Evolutionary conservation across 2,113 vertebrate species (phyloP), one percentile per base, ranked within the genome.

Genomic region (Dipodomys stephensi): DNA sequence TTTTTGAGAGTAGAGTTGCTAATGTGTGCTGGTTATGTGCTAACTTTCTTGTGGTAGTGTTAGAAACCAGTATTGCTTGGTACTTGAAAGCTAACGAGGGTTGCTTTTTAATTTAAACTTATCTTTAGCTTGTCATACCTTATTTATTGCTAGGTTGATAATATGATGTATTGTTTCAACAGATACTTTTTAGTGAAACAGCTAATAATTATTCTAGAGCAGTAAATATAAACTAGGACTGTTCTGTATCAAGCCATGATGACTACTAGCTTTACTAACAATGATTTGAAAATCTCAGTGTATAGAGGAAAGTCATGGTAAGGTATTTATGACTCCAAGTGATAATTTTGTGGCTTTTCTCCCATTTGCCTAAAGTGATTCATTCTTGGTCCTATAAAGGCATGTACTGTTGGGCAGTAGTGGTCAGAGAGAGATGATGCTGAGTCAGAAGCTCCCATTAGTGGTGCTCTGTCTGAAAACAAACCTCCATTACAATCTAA

Each of bases 371-470:
- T 27, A 16, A 80, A 92, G 27, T 62, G 87, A 2, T 95, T 97
- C 93, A 94, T 27, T 94, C 74, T 86, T 88, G 87, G 96, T 95
- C 96, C 95, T 97, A 97, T 89, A 94, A 95, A 96, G 76, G 94
- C 95, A 87, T 91, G 97, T 97, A 97, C 94, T 87, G 71, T 83
- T 91, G 94, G 95, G 97, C 53, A 94, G 94, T 77, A 94, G 88
- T 76, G 93, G 96, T 97, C 95, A 95, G 96, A 94, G 96, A 85
- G 96, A 87, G 92, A 32, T 91, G 93, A 11, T 95, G 97, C 97
- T 97, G 98, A 98, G 97, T 98, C 98, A 98, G 98, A 96, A 96
- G 83, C 87, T 87, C 72, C 91, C 92, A 95, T 96, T 97, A 97
- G 96, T 97, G 90, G 95, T 0, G 19, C 86, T 96, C 97, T 98